Evolutionary conservation across 2,797 vertebrate genomes (phyloP).

Genomic region (Gambelia wislizenii): DNA sequence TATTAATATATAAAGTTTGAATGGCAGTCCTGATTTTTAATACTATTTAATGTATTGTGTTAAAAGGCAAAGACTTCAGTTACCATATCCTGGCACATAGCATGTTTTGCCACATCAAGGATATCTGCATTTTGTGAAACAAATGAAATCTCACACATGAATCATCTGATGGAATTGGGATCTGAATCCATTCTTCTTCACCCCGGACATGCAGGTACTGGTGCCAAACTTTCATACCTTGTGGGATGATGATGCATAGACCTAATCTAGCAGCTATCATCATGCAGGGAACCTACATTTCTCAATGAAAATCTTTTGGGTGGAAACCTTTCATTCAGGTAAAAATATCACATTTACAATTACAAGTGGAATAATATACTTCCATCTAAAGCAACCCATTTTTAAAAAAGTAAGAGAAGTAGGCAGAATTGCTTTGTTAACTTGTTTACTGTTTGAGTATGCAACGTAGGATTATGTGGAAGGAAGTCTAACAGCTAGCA

Average conservation of each 20-base stretch:
- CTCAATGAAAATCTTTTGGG: neutral
- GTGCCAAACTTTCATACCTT: neutral
- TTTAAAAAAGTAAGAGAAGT: neutral
- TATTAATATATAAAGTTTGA: neutral
- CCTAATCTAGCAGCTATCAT: neutral
- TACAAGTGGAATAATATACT: neutral
- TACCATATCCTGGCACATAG: neutral
- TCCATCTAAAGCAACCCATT: neutral
- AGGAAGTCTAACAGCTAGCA: neutral
- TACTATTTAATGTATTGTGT: neutral
- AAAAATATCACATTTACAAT: neutral
- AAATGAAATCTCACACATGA: neutral
- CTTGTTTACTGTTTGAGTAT: neutral
- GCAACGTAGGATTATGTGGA: neutral
- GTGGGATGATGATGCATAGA: neutral
- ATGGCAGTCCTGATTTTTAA: neutral
- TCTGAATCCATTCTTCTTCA: neutral
- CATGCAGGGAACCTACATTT: neutral
- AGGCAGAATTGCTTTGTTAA: neutral
- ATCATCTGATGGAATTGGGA: neutral
- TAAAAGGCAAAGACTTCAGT: too few relatives aligned
- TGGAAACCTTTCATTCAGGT: neutral
- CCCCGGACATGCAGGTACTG: neutral
- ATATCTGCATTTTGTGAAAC: neutral
- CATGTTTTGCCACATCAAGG: neutral